A percentile compares a stretch with the other conserved stretches of the same genome.
Conservation (phyloP, 2,888 invertebrate genomes). For the Hypercompe scribonia region DNA sequence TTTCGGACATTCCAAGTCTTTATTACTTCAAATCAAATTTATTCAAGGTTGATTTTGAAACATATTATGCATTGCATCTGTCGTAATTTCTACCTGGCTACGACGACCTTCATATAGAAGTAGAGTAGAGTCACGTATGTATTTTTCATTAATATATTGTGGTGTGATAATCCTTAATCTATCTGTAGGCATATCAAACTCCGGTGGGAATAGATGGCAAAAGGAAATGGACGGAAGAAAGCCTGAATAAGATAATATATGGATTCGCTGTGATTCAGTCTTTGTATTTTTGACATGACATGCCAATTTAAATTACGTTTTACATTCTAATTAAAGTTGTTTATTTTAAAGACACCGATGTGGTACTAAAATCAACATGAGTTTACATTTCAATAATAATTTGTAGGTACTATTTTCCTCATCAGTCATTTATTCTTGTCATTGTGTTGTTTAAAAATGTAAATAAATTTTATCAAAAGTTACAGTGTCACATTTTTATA, state of each 20-base stretch:
- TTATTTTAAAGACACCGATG: no score
- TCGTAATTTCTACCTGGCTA: background rate
- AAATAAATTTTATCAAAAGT: background rate
- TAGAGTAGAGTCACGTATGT: background rate
- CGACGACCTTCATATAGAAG: background rate
- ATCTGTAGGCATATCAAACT: background rate
- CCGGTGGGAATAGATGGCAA: background rate
- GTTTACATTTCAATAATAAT: no score
- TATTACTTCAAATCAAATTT: slow-evolving; percentile 1
- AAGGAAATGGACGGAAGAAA: background rate
- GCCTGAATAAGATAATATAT: no score
- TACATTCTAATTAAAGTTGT: no score
- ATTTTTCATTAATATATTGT: background rate
- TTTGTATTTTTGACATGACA: no score
- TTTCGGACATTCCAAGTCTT: background rate
- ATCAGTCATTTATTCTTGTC: background rate
- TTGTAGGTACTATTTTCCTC: no score
- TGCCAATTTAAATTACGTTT: no score
- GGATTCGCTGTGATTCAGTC: no score
- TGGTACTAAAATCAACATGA: no score
- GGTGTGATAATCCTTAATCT: background rate
- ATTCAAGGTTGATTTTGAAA: slow-evolving; percentile 6
- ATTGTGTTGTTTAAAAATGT: background rate
- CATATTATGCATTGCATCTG: slow-evolving; percentile 1
- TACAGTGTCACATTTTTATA: background rate